Evolutionary conservation across 2,797 vertebrate genomes (phyloP).

Genomic region (Champsocephalus esox): DNA sequence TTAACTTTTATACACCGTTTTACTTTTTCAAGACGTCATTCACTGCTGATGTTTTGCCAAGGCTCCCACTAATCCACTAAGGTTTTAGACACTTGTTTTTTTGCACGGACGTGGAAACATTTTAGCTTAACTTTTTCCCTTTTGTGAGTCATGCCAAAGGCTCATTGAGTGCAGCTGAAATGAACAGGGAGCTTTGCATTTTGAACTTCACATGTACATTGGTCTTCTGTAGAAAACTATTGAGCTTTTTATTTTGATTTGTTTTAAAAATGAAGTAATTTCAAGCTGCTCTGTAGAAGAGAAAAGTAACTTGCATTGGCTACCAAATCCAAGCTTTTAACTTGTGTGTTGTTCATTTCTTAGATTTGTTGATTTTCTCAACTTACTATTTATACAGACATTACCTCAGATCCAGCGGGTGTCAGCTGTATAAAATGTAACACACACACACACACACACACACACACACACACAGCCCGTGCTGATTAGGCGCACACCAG

Average conservation of each 20-base stretch:
- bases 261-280: background rate
- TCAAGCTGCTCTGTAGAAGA: background rate
- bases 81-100: background rate
- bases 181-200: background rate
- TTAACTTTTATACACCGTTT: slow-evolving; percentile 18
- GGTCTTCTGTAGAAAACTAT: slow-evolving; percentile 12
- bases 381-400: too few relatives aligned
- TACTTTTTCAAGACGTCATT: background rate
- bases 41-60: slow-evolving; percentile 21
- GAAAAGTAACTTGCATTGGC: background rate
- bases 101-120: slow-evolving; percentile 24
- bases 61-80: slow-evolving; percentile 21
- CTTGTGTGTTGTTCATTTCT: background rate
- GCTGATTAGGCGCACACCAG: too few relatives aligned
- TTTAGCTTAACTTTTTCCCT: slow-evolving; percentile 33
- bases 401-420: too few relatives aligned
- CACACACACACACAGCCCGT: background rate
- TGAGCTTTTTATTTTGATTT: background rate
- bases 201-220: slow-evolving; percentile 1
- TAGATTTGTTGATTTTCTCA: background rate
- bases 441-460: slow-evolving; percentile 39
- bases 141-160: slow-evolving; percentile 22
- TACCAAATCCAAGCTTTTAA: background rate
- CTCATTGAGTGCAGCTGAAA: slow-evolving; percentile 35
- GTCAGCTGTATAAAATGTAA: slow-evolving; percentile 13